Percentiles rank a stretch among this genome's conserved stretches.
Conservation (phyloP, 2,888 invertebrate genomes). For the Tupiocoris notatus region DNA sequence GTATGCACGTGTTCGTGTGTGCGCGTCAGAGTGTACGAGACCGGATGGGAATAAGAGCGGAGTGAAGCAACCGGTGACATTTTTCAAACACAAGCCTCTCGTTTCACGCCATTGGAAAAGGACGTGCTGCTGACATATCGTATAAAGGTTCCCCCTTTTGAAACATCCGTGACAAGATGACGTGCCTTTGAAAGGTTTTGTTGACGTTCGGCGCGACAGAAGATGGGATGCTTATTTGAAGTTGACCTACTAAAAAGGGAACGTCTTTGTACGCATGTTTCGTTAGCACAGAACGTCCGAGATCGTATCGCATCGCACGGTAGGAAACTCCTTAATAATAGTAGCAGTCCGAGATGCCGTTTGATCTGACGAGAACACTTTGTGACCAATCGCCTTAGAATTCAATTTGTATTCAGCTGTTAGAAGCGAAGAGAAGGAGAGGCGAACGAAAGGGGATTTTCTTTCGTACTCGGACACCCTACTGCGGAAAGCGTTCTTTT, state of each 20-base stretch:
- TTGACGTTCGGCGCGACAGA: background rate
- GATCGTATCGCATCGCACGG: conserved; percentile 6
- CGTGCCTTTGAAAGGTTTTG: conserved; percentile 4
- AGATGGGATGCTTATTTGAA: conserved; percentile 33
- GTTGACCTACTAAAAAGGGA: conserved; percentile 23
- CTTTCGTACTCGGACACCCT: conserved; percentile 17
- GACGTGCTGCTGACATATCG: conserved; percentile 20
- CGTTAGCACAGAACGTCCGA: background rate
- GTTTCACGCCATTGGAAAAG: conserved; percentile 2
- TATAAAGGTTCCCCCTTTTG: background rate
- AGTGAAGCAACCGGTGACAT: conserved; percentile 19
- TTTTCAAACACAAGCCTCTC: background rate
- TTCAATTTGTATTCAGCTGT: conserved; percentile 36
- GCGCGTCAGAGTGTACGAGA: background rate
- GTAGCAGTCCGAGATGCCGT: conserved; percentile 19
- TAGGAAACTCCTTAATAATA: conserved; percentile 16
- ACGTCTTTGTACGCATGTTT: conserved; percentile 3
- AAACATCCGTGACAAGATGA: background rate
- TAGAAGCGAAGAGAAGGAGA: background rate
- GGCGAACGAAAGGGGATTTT: conserved; percentile 24
- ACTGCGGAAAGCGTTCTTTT: conserved; percentile 7
- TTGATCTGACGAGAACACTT: conserved; percentile 39
- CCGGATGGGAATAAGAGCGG: background rate
- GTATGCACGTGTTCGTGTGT: no score
- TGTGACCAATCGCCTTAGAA: conserved; percentile 41